phyloP scores from a whole-genome alignment of 2,888 invertebrate genomes.

The Ophion costatus region DNA sequence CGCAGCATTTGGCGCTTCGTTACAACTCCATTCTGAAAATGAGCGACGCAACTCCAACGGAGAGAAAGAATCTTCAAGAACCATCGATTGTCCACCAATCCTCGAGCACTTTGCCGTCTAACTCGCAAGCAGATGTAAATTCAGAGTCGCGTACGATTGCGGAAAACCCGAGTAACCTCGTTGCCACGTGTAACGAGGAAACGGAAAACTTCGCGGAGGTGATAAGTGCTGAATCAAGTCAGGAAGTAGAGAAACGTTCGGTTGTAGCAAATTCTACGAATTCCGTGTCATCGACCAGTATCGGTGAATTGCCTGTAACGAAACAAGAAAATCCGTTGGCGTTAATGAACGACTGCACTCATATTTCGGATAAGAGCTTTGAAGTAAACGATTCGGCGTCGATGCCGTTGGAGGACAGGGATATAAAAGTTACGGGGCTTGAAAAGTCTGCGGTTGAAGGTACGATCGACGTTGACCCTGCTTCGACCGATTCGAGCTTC shows the following conservation, averaged over 20 bases:
- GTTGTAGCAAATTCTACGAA: conserved; percentile 9
- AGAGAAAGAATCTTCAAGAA: conserved; percentile 60
- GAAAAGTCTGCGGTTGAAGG: conserved; percentile 48
- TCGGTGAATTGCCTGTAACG: conserved; percentile 2
- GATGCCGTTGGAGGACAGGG: background rate
- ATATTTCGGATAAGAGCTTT: background rate
- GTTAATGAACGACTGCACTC: conserved; percentile 13
- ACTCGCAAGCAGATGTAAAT: conserved; percentile 16
- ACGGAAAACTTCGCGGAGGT: background rate
- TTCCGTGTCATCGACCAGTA: background rate
- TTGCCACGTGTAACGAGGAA: conserved; percentile 17
- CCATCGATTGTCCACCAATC: conserved; percentile 33
- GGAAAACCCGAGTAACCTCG: conserved; percentile 24
- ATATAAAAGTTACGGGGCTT: conserved; percentile 39
- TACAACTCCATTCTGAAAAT: conserved; percentile 69
- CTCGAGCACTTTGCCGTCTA: background rate
- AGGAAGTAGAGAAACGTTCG: background rate
- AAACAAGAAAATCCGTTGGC: background rate
- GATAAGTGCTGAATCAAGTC: background rate
- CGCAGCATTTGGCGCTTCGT: conserved; percentile 75
- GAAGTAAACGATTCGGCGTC: conserved; percentile 2
- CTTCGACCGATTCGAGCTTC: conserved; percentile 30
- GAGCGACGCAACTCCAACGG: conserved; percentile 31
- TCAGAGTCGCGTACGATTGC: background rate
- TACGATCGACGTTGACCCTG: conserved; percentile 32